phyloP scores from a whole-genome alignment of 2,888 invertebrate species.

The Epiblema foenella region DNA sequence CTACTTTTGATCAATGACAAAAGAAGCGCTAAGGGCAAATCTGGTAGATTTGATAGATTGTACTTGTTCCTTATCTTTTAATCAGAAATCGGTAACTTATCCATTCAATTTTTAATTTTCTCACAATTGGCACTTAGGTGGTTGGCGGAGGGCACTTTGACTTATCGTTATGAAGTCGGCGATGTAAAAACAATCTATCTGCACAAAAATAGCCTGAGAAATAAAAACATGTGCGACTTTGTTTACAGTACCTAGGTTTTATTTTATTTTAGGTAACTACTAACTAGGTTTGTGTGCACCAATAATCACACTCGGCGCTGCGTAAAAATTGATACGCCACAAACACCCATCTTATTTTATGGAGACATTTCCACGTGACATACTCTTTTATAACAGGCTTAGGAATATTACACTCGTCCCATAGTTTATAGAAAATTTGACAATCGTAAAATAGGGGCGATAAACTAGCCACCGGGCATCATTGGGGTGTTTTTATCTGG shows the following conservation, averaged over 20 bases:
- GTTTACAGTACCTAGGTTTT: not conserved
- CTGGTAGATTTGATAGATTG: no score
- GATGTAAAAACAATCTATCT: not conserved
- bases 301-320: conserved; percentile 10
- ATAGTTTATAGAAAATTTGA: conserved; percentile 79
- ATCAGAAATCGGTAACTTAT: no score
- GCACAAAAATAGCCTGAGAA: not conserved
- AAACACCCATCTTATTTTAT: conserved; percentile 42
- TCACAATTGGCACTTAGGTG: not conserved
- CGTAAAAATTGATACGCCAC: conserved; percentile 40
- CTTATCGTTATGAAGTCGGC: no score
- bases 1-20: no score
- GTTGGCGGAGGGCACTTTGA: not conserved
- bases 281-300: not conserved
- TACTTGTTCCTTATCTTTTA: no score
- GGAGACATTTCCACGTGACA: conserved; percentile 42
- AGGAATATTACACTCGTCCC: conserved; percentile 34
- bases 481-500: conserved; percentile 69
- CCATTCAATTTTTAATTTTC: not conserved
- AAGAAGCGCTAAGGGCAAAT: no score
- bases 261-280: not conserved
- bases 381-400: conserved; percentile 40
- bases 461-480: conserved; percentile 67
- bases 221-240: not conserved
- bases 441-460: conserved; percentile 75